These are phyloP conservation scores for Epinotia bilunana DNA, from an alignment of 2,888 invertebrate genomes.

Conservation along the genomic window DNA sequence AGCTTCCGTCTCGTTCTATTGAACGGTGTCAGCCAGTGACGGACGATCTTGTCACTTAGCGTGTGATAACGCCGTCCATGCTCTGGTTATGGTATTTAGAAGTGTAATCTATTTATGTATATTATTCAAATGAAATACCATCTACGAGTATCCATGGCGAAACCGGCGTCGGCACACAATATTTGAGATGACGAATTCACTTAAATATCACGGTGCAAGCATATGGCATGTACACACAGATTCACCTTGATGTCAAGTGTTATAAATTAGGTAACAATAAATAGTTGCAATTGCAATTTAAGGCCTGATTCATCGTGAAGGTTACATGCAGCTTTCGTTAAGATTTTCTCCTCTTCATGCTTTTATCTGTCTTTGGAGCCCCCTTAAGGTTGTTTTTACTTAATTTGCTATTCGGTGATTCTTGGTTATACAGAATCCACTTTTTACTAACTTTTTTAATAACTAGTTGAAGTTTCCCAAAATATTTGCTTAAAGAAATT, in stretches of 20 bases:
- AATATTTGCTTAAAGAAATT: not conserved
- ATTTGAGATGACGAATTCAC: not conserved
- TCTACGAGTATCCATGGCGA: conserved; percentile 15
- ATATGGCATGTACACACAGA: not conserved
- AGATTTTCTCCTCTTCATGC: conserved; percentile 18
- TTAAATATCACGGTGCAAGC: not conserved
- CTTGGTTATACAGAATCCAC: not conserved
- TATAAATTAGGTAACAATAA: not conserved
- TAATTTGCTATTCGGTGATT: not conserved
- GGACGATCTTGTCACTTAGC: too few species aligned
- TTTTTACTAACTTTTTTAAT: not conserved
- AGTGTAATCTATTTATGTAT: not conserved
- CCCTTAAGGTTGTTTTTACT: not conserved
- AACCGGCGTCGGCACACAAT: not conserved
- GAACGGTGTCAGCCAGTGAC: too few species aligned
- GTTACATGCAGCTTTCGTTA: not conserved
- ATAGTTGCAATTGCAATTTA: not conserved
- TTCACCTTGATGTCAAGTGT: not conserved
- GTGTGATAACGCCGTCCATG: too few species aligned
- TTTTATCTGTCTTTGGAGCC: conserved; percentile 1
- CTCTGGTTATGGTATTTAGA: not conserved
- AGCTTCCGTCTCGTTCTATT: too few species aligned
- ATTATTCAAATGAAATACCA: conserved; percentile 5
- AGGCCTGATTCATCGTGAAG: not conserved
- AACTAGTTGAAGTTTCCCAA: not conserved